Evolutionary conservation across 2,797 vertebrate genomes (phyloP).

Genomic region (Perodicticus potto): DNA sequence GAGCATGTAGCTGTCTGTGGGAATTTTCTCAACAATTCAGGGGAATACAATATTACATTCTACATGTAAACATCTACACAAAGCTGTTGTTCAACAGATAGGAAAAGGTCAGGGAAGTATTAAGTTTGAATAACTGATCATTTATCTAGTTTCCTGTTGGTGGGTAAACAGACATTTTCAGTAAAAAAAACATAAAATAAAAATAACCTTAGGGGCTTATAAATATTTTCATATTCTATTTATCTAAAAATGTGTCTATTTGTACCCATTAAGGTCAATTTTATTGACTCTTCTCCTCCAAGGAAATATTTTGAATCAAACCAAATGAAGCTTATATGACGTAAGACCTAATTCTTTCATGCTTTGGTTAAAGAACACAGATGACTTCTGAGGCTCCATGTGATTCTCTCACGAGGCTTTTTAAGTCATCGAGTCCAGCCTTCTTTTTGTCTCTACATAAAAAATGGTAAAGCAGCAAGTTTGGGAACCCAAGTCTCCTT

Average conservation of each 20-base stretch:
- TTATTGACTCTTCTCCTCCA: conserved; percentile 8
- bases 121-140: conserved; percentile 20
- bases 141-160: conserved; percentile 22
- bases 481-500: not conserved
- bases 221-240: conserved; percentile 10
- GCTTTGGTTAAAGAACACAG: not conserved
- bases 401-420: not conserved
- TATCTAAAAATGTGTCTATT: conserved; percentile 30
- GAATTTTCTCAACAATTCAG: conserved; percentile 30
- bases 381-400: not conserved
- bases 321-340: not conserved
- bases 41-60: conserved; percentile 12
- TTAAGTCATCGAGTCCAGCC: not conserved
- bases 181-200: conserved; percentile 8
- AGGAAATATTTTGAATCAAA: conserved; percentile 39
- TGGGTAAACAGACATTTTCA: conserved; percentile 52
- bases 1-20: conserved; percentile 18
- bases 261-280: not conserved
- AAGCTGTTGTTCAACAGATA: not conserved
- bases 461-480: not conserved
- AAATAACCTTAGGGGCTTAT: conserved; percentile 6
- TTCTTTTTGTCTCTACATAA: not conserved
- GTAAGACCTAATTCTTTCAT: not conserved
- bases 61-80: conserved; percentile 7
- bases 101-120: not conserved